Evolutionary conservation across 2,888 invertebrate species (phyloP).

Genomic region (Neoascia interrupta): DNA sequence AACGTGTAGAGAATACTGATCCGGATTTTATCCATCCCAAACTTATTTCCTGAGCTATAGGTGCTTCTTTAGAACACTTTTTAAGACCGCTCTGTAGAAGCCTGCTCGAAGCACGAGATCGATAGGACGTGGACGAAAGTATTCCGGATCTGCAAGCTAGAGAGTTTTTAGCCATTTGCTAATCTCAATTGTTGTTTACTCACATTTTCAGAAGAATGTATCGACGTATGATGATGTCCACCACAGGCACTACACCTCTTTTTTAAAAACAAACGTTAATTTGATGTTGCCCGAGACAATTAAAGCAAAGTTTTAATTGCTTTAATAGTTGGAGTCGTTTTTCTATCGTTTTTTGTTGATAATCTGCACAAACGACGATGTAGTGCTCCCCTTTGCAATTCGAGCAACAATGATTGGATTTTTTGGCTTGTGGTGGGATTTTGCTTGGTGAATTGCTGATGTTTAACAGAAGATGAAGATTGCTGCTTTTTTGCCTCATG

Average conservation of each 20-base stretch:
- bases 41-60: too few species aligned
- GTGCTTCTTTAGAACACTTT: too few species aligned
- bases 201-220: slow-evolving; percentile 21
- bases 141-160: slow-evolving; percentile 10
- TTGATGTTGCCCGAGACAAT: slow-evolving; percentile 1
- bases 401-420: neutral
- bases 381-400: slow-evolving; percentile 5
- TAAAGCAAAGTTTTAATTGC: slow-evolving; percentile 28
- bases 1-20: too few species aligned
- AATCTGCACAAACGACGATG: neutral
- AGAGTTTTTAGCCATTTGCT: neutral
- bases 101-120: neutral
- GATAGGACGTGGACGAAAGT: neutral
- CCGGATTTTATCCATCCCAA: too few species aligned
- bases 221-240: slow-evolving; percentile 22
- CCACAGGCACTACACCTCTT: slow-evolving; percentile 25
- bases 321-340: slow-evolving; percentile 24
- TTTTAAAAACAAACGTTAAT: neutral
- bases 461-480: too few species aligned
- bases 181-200: neutral
- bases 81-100: neutral
- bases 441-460: too few species aligned
- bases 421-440: too few species aligned
- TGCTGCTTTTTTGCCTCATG: neutral
- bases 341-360: slow-evolving; percentile 1